These are phyloP conservation scores for Anarhynchus alexandrinus DNA, from an alignment of 2,113 vertebrate genomes.

Conservation along the genomic window DNA sequence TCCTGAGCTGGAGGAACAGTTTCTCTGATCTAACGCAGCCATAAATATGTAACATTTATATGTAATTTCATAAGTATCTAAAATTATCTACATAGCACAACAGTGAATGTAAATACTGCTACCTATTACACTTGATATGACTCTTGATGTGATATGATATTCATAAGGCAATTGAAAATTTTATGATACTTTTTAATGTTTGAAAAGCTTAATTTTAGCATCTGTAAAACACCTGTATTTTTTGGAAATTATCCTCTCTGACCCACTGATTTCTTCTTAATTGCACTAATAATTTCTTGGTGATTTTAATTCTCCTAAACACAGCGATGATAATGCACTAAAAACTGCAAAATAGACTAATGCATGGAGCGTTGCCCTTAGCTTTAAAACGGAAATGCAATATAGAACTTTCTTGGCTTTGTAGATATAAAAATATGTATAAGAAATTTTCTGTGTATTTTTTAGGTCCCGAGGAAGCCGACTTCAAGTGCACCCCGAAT, in stretches of 20 bases:
- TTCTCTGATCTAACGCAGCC: background rate
- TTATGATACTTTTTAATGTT: background rate
- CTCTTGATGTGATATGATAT: background rate
- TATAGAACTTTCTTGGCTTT: background rate
- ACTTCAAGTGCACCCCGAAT: conserved; percentile 86
- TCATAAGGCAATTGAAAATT: background rate
- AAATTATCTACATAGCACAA: background rate
- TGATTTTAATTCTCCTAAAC: background rate
- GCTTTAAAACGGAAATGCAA: background rate
- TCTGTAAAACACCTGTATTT: background rate
- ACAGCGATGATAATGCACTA: background rate
- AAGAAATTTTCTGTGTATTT: background rate
- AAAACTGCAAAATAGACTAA: background rate
- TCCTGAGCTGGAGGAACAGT: background rate
- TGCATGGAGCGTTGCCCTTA: background rate
- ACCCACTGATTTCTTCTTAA: conserved; percentile 1
- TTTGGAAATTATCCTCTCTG: background rate
- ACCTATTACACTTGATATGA: background rate
- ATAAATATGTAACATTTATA: background rate
- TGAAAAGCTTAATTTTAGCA: background rate
- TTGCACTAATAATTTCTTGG: background rate
- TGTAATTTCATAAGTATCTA: background rate
- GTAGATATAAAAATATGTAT: background rate
- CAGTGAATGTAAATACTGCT: background rate
- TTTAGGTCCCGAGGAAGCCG: conserved; percentile 82